Evolutionary conservation across 2,113 vertebrate species (phyloP), one percentile per base, ranked within the genome.

Genomic region (Xerus inauris): DNA sequence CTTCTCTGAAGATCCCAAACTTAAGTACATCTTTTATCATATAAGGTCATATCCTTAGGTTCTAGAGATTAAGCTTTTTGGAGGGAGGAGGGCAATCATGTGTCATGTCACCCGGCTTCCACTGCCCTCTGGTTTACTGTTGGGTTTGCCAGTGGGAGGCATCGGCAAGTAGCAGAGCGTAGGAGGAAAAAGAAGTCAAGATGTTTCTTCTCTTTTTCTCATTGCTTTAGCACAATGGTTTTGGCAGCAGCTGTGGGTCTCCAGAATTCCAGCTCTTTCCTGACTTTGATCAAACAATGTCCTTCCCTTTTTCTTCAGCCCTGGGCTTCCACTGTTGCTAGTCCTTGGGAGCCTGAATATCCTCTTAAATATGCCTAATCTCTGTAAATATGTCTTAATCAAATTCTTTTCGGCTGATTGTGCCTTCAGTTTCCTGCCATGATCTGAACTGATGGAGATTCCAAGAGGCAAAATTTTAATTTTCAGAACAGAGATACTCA

Each of bases 351-450:
- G 20, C 49, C 91, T 91, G 67, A 32, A 3, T 30, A 90, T 64
- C 47, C 67, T 49, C 62, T 71, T n/a, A 51, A 11, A 22, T 89
- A 71, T 79, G 30, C 88, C 54, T 94, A 69, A 32, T 59, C 89
- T 57, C 42, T 76, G 24, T 73, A 75, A 95, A 81, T 28, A n/a
- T 54, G 35, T 75, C 86, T 93, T 79, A 51, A 92, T 95, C 38
- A 42, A 59, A 77, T 95, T 87, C 73, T 69, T 94, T 94, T 94
- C 86, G 83, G 82, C 35, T 82, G 79, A 96, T 59, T 30, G 28
- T 92, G 40, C n/a, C 82, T 94, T 94, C 49, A 62, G 94, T 95
- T 97, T 97, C 91, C 67, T 92, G 91, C 67, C 71, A 81, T 32
- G 38, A 77, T 81, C 67, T 59, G 64, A 47, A 62, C n/a, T 42